phyloP scores from a whole-genome alignment of 2,888 invertebrate species.

The Drosophila mayaguana region DNA sequence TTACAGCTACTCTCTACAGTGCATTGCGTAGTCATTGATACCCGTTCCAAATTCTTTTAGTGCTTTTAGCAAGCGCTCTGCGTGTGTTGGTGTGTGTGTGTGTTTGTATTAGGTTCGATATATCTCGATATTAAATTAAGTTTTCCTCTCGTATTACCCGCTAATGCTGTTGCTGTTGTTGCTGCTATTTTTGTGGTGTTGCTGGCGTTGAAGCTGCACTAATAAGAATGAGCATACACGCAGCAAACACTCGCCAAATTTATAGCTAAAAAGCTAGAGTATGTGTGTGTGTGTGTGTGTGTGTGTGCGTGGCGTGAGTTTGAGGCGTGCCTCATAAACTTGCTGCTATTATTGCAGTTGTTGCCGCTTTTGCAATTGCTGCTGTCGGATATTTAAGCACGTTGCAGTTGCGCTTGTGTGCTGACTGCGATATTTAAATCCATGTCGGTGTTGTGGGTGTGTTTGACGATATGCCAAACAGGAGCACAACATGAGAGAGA shows the following conservation, averaged over 20 bases:
- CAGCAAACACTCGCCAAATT: slow-evolving; percentile 28
- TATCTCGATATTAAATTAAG: slow-evolving; percentile 38
- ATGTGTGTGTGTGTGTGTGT: slow-evolving; percentile 14
- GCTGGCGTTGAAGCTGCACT: slow-evolving; percentile 66
- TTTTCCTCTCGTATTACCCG: slow-evolving; percentile 18
- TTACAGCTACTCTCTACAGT: background rate
- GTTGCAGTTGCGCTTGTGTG: slow-evolving; percentile 46
- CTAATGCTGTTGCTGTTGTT: slow-evolving; percentile 23
- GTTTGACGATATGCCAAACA: slow-evolving; percentile 23
- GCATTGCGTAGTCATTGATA: slow-evolving; percentile 3
- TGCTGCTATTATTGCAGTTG: slow-evolving; percentile 48
- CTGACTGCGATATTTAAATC: slow-evolving; percentile 58
- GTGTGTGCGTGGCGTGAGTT: slow-evolving; percentile 43
- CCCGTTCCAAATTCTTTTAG: background rate
- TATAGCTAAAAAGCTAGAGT: slow-evolving; percentile 56
- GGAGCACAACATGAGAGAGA: background rate
- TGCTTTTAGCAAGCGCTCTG: background rate
- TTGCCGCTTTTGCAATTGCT: slow-evolving; percentile 11
- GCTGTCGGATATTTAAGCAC: slow-evolving; percentile 64
- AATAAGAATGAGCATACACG: slow-evolving; percentile 52
- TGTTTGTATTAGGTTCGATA: slow-evolving; percentile 13
- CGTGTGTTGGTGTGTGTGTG: background rate
- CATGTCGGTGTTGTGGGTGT: slow-evolving; percentile 50
- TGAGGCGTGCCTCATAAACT: slow-evolving; percentile 74
- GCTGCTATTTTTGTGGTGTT: slow-evolving; percentile 31